Evolutionary conservation across 2,113 vertebrate genomes (phyloP), one percentile per base, ranked within the genome.

Genomic region (Eclectus roratus): DNA sequence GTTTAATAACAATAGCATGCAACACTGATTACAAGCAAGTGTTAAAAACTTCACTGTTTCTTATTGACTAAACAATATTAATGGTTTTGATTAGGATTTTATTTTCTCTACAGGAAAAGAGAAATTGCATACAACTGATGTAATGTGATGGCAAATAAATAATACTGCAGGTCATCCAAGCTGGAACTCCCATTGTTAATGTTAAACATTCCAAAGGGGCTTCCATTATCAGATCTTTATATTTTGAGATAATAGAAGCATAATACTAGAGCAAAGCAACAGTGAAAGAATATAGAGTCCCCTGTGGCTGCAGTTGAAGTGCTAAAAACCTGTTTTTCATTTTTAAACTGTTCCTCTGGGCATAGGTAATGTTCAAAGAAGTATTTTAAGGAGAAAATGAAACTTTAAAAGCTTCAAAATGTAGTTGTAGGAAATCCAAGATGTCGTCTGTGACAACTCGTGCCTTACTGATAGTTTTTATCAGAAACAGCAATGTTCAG

Each of bases 271-370:
- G 93, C 47, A 96, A 91, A 94, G 93, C 93, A 96, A 92, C 77
- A 64, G 23, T 86, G 82, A 77, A 90, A 90, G 88, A 85, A 84
- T 93, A 93, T 49, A 84, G 65, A 88, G 77, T 96, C 96, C 93
- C 94, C 52, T 61, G 90, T 88, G 95, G 83, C 92, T 94, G 76
- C 93, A 92, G 81, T 6, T 96, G 93, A 93, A 94, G 69, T 88
- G 96, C 77, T 96, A 95, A 97, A 96, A 84, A 70, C 83, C 72
- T 93, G 80, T 76, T 96, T 96, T 97, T 96, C 83, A 93, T 94
- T 96, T 96, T 89, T 81, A 94, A 96, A 93, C 85, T 95, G 85
- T 65, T 97, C 95, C 95, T 96, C 65, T 96, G 96, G 95, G 92
- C 47, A 88, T 86, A 94, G 80, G 77, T 89, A 96, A 96, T 94